Conservation (phyloP, 2,113 vertebrate species). For the Glaucomys volans region DNA sequence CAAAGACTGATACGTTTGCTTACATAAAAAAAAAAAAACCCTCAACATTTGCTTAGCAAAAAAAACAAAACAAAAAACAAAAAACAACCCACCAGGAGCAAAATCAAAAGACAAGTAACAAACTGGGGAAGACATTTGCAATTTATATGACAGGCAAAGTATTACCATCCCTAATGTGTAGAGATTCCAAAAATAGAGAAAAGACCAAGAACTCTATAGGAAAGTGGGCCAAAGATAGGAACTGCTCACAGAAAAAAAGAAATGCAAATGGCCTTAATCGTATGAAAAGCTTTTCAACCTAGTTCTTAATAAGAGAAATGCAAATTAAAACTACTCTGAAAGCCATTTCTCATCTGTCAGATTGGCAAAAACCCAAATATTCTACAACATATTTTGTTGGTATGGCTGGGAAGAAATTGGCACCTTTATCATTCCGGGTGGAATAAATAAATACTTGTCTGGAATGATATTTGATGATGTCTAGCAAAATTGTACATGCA, state of each 20-base stretch:
- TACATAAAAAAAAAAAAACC: neutral
- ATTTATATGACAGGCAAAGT: constrained; percentile 43
- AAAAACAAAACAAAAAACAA: neutral
- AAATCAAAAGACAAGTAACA: constrained; percentile 53
- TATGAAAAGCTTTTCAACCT: constrained; percentile 54
- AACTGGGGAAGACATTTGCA: constrained; percentile 61
- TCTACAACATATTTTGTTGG: neutral
- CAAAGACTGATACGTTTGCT: neutral
- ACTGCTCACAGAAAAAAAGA: constrained; percentile 50
- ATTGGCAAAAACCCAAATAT: constrained; percentile 22
- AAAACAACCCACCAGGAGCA: neutral
- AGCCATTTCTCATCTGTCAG: constrained; percentile 59
- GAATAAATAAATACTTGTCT: neutral
- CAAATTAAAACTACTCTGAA: constrained; percentile 60
- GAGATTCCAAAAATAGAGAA: constrained; percentile 69
- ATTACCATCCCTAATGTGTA: constrained; percentile 56
- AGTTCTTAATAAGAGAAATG: constrained; percentile 66
- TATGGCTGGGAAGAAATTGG: neutral
- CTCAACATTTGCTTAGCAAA: neutral
- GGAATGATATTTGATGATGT: neutral
- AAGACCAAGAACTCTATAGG: neutral
- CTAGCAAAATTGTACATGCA: constrained; percentile 2
- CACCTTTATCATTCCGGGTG: neutral
- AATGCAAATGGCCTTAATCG: constrained; percentile 60
- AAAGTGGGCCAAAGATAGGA: constrained; percentile 68